Evolutionary conservation across 2,888 invertebrate species (phyloP).

Genomic region (Cactoblastis cactorum): DNA sequence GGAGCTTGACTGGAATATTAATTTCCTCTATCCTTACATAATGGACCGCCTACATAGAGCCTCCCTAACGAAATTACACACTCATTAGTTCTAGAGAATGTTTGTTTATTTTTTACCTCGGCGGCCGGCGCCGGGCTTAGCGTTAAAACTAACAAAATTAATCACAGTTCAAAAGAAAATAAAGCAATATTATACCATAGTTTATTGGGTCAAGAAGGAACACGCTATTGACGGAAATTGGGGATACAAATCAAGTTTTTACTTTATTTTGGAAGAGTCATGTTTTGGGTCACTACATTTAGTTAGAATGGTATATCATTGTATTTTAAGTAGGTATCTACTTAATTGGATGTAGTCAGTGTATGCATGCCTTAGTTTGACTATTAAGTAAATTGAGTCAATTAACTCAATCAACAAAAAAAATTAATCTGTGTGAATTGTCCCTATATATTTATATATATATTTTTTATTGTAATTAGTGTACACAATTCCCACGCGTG

Average conservation of each 20-base stretch:
- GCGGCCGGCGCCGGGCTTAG: constrained; percentile 52
- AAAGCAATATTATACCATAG: constrained; percentile 24
- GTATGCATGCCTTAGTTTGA: too few relatives aligned
- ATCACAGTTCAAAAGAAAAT: constrained; percentile 60
- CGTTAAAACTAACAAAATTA: constrained; percentile 68
- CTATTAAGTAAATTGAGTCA: too few relatives aligned
- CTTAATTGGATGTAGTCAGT: too few relatives aligned
- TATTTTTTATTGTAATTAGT: not conserved
- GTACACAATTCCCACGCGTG: constrained; percentile 34
- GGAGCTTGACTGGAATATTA: constrained; percentile 38
- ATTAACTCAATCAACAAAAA: too few relatives aligned
- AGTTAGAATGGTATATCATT: not conserved
- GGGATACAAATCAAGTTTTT: constrained; percentile 17
- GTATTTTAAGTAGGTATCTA: not conserved
- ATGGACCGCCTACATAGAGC: constrained; percentile 64
- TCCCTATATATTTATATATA: too few relatives aligned
- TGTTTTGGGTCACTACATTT: not conserved
- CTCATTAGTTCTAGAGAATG: constrained; percentile 71
- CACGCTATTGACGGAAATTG: constrained; percentile 36
- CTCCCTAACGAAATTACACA: constrained; percentile 70
- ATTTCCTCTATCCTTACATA: constrained; percentile 36
- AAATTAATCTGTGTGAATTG: too few relatives aligned
- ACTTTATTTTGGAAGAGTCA: not conserved
- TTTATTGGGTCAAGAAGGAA: constrained; percentile 48
- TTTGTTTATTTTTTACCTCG: constrained; percentile 67